Conservation (phyloP, 2,113 vertebrate genomes). For the Prolemur simus region DNA sequence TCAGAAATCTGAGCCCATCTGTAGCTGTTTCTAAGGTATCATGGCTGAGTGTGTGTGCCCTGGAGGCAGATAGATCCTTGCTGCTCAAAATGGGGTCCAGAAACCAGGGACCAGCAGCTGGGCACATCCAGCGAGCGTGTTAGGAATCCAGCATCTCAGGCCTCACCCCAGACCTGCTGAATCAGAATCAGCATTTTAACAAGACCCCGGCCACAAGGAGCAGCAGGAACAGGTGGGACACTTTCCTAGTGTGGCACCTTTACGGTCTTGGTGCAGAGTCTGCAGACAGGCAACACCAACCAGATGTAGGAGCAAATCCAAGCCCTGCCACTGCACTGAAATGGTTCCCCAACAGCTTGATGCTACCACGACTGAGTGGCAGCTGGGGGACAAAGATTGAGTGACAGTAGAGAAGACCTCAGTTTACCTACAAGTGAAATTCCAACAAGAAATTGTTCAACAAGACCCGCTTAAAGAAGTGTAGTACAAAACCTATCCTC, state of each 20-base stretch:
- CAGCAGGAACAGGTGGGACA: background rate
- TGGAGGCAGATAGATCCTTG: background rate
- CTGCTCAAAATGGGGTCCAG: background rate
- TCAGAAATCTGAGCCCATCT: background rate
- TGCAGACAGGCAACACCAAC: background rate
- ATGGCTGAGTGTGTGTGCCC: background rate
- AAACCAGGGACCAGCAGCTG: background rate
- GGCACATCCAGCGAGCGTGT: background rate
- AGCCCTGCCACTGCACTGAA: background rate
- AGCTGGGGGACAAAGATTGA: background rate
- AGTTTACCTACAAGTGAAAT: background rate
- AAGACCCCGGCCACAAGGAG: background rate
- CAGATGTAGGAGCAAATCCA: background rate
- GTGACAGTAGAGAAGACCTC: background rate
- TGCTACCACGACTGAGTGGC: background rate
- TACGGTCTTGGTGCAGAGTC: background rate
- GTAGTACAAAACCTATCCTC: background rate
- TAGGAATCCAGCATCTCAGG: background rate
- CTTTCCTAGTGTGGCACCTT: background rate
- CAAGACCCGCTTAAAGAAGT: background rate
- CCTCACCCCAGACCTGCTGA: background rate
- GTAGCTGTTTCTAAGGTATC: background rate
- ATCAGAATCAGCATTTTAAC: background rate
- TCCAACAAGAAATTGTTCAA: background rate
- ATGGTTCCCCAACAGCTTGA: accelerated